These are phyloP conservation scores for Caenorhabditis becei DNA, from an alignment of 2,888 invertebrate species.

Conservation along the genomic window DNA sequence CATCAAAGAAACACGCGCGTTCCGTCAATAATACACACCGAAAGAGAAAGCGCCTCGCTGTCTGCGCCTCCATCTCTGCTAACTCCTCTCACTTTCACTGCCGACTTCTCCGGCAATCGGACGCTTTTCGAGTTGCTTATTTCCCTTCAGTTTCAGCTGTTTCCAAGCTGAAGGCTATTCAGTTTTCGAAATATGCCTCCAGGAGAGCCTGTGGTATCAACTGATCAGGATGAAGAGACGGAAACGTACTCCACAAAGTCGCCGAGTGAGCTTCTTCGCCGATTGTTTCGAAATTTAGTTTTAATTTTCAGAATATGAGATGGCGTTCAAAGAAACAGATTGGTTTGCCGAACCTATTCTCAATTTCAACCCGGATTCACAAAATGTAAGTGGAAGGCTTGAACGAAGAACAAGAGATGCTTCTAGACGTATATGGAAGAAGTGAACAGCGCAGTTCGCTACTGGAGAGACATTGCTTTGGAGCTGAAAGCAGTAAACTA, in stretches of 20 bases:
- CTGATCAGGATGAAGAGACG: slow-evolving; percentile 18
- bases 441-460: slow-evolving; percentile 24
- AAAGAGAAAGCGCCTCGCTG: neutral
- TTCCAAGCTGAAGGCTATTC: neutral
- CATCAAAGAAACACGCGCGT: neutral
- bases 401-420: neutral
- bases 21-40: slow-evolving; percentile 5
- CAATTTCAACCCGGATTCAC: slow-evolving; percentile 33
- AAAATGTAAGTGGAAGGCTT: neutral
- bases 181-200: slow-evolving; percentile 29
- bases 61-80: slow-evolving; percentile 10
- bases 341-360: slow-evolving; percentile 33
- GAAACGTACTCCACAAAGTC: neutral
- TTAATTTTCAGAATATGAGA: slow-evolving; percentile 17
- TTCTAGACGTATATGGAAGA: slow-evolving; percentile 27
- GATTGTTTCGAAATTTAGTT: neutral
- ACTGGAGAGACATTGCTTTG: slow-evolving; percentile 61
- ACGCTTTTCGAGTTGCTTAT: slow-evolving; percentile 2
- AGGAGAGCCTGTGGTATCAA: slow-evolving; percentile 37
- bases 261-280: neutral
- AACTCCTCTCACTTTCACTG: slow-evolving; percentile 6
- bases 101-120: neutral
- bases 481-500: slow-evolving; percentile 43
- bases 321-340: slow-evolving; percentile 23
- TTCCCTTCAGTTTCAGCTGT: slow-evolving; percentile 4